Percentiles rank a stretch among this genome's conserved stretches.
These are phyloP conservation scores for Phylloscopus trochilus DNA, from an alignment of 2,113 vertebrate genomes.

Conservation along the genomic window DNA sequence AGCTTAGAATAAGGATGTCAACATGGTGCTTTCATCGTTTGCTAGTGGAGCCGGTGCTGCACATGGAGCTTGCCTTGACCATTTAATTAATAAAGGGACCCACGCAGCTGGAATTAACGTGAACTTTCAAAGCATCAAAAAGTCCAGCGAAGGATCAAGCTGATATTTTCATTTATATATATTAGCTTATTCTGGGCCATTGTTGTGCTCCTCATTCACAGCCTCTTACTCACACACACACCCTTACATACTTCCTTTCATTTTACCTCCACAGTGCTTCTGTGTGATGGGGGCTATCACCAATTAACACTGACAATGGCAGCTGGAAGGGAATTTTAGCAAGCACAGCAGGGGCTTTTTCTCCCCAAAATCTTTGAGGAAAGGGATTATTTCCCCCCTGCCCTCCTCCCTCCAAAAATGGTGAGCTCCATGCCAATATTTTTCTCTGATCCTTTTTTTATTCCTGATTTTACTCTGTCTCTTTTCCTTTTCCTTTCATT, in stretches of 20 bases:
- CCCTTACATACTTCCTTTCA: slow-evolving; percentile 51
- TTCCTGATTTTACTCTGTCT: neutral
- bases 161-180: slow-evolving; percentile 71
- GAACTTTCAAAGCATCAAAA: slow-evolving; percentile 69
- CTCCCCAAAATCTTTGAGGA: slow-evolving; percentile 44
- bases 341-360: slow-evolving; percentile 11
- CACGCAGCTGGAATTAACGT: slow-evolving; percentile 59
- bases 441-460: slow-evolving; percentile 23
- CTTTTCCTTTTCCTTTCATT: slow-evolving; percentile 26
- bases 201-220: slow-evolving; percentile 38
- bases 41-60: slow-evolving; percentile 21
- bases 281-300: slow-evolving; percentile 44
- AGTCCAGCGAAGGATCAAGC: slow-evolving; percentile 50
- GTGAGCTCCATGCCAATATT: neutral
- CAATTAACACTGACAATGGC: slow-evolving; percentile 63
- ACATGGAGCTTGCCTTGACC: slow-evolving; percentile 60
- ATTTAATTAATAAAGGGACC: slow-evolving; percentile 70
- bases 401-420: neutral
- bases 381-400: slow-evolving; percentile 18
- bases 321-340: slow-evolving; percentile 56
- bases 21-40: slow-evolving; percentile 54
- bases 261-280: slow-evolving; percentile 30
- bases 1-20: slow-evolving; percentile 61
- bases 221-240: slow-evolving; percentile 31
- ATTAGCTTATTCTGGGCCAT: slow-evolving; percentile 55